Conservation (phyloP, 2,888 invertebrate genomes). For the Antheraea assamensis region DNA sequence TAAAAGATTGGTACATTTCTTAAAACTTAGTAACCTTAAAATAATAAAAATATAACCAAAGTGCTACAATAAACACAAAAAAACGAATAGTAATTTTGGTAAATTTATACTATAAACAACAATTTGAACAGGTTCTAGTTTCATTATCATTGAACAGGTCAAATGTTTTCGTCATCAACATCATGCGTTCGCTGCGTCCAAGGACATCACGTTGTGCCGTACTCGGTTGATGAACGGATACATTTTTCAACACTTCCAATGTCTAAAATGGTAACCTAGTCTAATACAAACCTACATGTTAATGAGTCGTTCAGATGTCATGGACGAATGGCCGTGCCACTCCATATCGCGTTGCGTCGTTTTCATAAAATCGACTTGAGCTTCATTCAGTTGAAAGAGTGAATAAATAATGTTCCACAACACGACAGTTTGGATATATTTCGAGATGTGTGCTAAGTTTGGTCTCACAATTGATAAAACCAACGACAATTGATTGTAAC, state of each 20-base stretch:
- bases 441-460: neutral
- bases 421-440: neutral
- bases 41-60: neutral
- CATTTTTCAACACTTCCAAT: conserved; percentile 39
- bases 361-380: conserved; percentile 8
- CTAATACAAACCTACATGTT: conserved; percentile 47
- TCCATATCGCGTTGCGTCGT: conserved; percentile 24
- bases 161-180: conserved; percentile 15
- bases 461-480: neutral
- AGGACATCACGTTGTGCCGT: neutral
- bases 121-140: neutral
- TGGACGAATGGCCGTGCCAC: conserved; percentile 36
- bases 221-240: conserved; percentile 20
- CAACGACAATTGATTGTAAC: neutral
- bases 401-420: neutral
- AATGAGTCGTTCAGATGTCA: conserved; percentile 47
- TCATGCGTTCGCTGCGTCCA: neutral
- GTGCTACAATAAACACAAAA: neutral
- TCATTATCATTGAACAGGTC: conserved; percentile 10
- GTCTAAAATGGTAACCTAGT: conserved; percentile 45
- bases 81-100: neutral
- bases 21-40: neutral
- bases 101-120: neutral
- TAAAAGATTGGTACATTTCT: neutral
- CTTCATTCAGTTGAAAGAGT: neutral